These are phyloP conservation scores for Petrocephalus microphthalmus DNA, from an alignment of 2,113 vertebrate species.

Conservation along the genomic window DNA sequence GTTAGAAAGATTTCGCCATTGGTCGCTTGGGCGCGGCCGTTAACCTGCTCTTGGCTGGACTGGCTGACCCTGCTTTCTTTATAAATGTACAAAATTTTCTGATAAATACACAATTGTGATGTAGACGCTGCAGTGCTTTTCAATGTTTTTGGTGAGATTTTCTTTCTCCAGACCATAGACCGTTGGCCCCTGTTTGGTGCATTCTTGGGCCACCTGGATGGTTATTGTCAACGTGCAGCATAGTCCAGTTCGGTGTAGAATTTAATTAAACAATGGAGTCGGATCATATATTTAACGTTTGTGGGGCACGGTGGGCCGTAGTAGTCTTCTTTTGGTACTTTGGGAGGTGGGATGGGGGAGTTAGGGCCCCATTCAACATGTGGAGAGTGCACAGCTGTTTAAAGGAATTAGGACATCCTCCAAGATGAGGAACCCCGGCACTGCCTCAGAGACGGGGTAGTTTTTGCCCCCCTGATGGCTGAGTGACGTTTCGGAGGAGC, in stretches of 20 bases:
- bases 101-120: neutral
- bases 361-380: neutral
- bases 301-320: neutral
- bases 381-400: neutral
- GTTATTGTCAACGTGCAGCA: neutral
- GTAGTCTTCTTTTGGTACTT: neutral
- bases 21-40: neutral
- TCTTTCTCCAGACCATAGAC: neutral
- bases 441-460: neutral
- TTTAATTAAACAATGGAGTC: neutral
- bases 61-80: neutral
- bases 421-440: neutral
- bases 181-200: neutral
- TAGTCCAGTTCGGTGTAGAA: neutral
- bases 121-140: neutral
- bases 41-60: neutral
- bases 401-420: neutral
- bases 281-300: neutral
- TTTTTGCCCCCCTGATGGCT: neutral
- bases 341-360: neutral
- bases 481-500: neutral
- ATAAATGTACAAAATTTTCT: neutral
- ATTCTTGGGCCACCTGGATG: neutral
- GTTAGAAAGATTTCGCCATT: neutral
- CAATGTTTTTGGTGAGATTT: neutral